A percentile compares a stretch with the other conserved stretches of the same genome.
phyloP scores from a whole-genome alignment of 2,113 vertebrate species.

The Micromys minutus region DNA sequence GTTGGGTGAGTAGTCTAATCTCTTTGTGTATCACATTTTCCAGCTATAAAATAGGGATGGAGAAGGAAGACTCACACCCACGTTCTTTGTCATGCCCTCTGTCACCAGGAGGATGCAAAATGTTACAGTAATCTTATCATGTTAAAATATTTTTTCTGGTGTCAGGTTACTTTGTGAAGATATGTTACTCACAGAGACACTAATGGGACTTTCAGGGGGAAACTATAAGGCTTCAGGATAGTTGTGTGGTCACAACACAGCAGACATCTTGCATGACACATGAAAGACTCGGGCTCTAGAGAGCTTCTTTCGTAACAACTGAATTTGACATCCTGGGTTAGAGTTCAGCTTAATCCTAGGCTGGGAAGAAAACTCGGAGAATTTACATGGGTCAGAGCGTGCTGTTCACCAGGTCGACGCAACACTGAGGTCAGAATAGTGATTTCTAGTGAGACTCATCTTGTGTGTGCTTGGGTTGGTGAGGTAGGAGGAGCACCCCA shows the following conservation, averaged over 20 bases:
- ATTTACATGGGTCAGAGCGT: neutral
- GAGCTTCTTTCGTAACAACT: neutral
- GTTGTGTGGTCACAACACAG: neutral
- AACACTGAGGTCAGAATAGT: neutral
- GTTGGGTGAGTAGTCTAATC: neutral
- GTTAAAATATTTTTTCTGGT: neutral
- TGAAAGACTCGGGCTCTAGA: neutral
- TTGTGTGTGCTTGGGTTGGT: neutral
- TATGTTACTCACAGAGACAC: neutral
- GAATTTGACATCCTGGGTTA: neutral
- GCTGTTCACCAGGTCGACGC: neutral
- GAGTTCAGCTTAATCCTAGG: neutral
- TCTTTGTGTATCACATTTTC: neutral
- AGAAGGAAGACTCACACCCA: neutral
- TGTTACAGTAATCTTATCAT: neutral
- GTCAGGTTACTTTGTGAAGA: neutral
- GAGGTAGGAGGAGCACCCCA: fast-evolving
- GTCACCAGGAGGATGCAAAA: neutral
- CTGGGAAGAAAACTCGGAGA: neutral
- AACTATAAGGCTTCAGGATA: neutral
- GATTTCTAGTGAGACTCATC: neutral
- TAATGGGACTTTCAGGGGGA: neutral
- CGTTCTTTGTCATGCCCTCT: neutral
- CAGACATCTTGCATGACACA: neutral
- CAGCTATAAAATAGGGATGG: neutral